phyloP scores from a whole-genome alignment of 2,113 vertebrate genomes.

The Pitta sordida region DNA sequence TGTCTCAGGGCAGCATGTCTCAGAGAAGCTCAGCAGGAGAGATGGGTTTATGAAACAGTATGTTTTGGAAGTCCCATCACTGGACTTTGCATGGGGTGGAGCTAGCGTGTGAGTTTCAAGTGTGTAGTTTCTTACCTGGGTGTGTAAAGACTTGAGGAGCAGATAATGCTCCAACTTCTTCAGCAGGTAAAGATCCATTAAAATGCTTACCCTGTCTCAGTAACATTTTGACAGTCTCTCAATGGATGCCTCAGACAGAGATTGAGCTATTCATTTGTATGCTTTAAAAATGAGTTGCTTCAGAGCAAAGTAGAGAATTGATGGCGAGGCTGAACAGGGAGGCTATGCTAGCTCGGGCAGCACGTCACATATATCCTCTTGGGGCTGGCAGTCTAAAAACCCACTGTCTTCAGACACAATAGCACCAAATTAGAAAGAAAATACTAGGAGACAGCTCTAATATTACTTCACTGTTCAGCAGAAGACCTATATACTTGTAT shows the following conservation, averaged over 20 bases:
- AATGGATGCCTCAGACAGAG: no score
- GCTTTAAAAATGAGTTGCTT: neutral
- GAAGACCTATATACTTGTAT: neutral
- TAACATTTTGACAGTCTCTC: neutral
- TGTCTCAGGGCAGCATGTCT: neutral
- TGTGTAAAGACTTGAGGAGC: neutral
- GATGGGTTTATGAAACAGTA: neutral
- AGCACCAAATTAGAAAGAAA: neutral
- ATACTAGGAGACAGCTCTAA: neutral
- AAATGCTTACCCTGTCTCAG: neutral
- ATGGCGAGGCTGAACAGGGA: neutral
- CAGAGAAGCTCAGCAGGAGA: neutral
- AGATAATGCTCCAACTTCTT: neutral
- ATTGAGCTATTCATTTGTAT: neutral
- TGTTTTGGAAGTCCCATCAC: constrained; percentile 9
- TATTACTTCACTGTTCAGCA: neutral
- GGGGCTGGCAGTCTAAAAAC: neutral
- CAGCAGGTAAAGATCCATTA: neutral
- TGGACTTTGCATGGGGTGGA: constrained; percentile 1
- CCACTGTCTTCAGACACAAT: neutral
- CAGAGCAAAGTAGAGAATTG: neutral
- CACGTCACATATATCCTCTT: neutral
- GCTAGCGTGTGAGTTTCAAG: neutral
- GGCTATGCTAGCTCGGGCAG: neutral
- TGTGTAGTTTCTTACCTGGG: neutral